phyloP scores from a whole-genome alignment of 1,140 invertebrate species.

The Helicoverpa armigera region DNA sequence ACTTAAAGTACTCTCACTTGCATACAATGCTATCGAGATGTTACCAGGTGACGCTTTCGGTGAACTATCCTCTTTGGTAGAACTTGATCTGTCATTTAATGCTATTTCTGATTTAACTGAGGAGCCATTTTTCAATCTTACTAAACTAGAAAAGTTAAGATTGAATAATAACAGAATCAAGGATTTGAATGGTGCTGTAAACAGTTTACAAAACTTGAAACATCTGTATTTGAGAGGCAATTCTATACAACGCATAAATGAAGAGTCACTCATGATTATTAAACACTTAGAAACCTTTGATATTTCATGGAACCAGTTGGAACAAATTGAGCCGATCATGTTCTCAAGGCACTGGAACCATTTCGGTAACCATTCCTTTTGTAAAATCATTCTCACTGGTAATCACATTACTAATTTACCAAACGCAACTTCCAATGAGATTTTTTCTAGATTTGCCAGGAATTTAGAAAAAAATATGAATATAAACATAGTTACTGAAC shows the following conservation, averaged over 20 bases:
- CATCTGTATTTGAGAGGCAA: constrained; percentile 74
- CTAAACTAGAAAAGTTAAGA: constrained; percentile 65
- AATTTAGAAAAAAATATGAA: constrained; percentile 48
- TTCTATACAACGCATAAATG: constrained; percentile 71
- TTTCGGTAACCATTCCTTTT: constrained; percentile 67
- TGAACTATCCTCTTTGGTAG: constrained; percentile 66
- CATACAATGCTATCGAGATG: constrained; percentile 67
- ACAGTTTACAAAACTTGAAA: constrained; percentile 69
- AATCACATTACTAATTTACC: constrained; percentile 70
- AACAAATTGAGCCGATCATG: constrained; percentile 65
- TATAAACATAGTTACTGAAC: constrained; percentile 66
- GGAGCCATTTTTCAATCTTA: constrained; percentile 74
- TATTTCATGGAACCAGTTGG: constrained; percentile 72
- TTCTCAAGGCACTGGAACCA: constrained; percentile 76
- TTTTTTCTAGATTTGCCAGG: constrained; percentile 54
- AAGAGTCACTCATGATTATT: constrained; percentile 72
- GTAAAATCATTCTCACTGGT: constrained; percentile 74
- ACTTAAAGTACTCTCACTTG: constrained; percentile 65
- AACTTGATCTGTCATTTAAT: constrained; percentile 78
- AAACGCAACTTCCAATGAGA: constrained; percentile 61
- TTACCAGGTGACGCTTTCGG: constrained; percentile 68
- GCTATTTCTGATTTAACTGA: constrained; percentile 67
- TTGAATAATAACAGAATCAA: constrained; percentile 76
- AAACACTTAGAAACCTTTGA: constrained; percentile 78
- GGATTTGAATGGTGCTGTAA: constrained; percentile 76